Base-by-base conservation (phyloP, 2,888 invertebrate genomes). In the Nomada lathburiana region DNA sequence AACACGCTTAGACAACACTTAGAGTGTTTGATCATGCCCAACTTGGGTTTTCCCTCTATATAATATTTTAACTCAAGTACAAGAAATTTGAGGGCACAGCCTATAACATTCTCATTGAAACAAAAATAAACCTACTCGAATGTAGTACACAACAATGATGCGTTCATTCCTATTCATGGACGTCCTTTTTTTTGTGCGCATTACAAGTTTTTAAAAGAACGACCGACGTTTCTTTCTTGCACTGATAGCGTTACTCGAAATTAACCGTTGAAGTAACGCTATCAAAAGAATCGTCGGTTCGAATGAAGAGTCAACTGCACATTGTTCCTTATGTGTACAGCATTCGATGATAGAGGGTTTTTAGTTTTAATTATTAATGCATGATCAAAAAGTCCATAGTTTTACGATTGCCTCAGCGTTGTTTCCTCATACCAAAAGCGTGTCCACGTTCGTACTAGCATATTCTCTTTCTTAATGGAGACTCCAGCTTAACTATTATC, bases 301-400 rank as follows among this genome's bases (percentile, higher is more conserved):
- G 77, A 79, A 85, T 77, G 47, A 77, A 67, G 80, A 82, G 85
- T 73, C 47, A 70, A 76, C 76, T 70, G 71, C 79, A 23, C 83
- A 86, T 88, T 85, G 85, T 72, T 76, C 29, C 63, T 63, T 44
- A 60, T 65, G 68, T 65, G 83, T 83, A 88, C 82, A 87, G 65
- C 90, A 90, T 88, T 90, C 89, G 85, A 84, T 80, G 55, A 89
- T 83, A 90, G 91, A 91, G 91, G 91, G 90, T 84, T 84, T 76
- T 71, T 86, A 80, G 85, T 87, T 80, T 50, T 53, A 71, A 88
- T 89, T 86, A 86, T 89, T 88, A 83, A 87, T 90, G 93, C 94
- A 94, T 94, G 94, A 94, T 94, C 94, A 94, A 94, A 94, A 94
- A 94, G 93, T 94, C 94, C 93, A 93, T 94, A 94, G 94, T 94